A percentile compares a stretch with the other conserved stretches of the same genome.
phyloP scores from a whole-genome alignment of 2,888 invertebrate genomes.

The Torymus tubicola region DNA sequence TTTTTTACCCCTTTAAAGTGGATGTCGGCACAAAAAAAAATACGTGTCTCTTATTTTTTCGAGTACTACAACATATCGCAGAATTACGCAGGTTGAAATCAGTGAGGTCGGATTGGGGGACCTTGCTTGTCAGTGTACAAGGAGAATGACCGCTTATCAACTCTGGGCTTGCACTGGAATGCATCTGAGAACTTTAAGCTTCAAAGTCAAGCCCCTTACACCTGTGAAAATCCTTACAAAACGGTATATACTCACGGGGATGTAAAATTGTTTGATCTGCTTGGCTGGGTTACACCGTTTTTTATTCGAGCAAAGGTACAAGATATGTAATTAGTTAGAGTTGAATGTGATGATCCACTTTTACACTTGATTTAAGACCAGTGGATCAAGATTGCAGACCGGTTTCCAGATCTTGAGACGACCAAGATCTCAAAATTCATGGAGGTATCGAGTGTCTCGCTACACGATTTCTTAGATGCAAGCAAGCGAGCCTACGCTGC shows the following conservation, averaged over 20 bases:
- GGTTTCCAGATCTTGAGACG: neutral
- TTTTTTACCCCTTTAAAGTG: too few relatives aligned
- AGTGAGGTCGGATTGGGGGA: too few relatives aligned
- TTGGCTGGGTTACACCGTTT: conserved; percentile 23
- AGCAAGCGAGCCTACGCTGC: neutral
- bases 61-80: too few relatives aligned
- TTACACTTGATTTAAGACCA: neutral
- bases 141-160: conserved; percentile 6
- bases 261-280: conserved; percentile 25
- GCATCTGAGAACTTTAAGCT: neutral
- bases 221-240: conserved; percentile 8
- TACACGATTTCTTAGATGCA: conserved; percentile 29
- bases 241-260: neutral
- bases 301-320: conserved; percentile 27
- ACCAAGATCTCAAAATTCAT: neutral
- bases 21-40: too few relatives aligned
- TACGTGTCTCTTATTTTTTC: too few relatives aligned
- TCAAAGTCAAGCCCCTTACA: neutral
- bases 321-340: neutral
- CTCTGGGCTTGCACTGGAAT: conserved; percentile 33
- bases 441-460: neutral
- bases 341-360: conserved; percentile 14
- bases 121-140: too few relatives aligned
- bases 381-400: neutral
- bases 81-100: too few relatives aligned